Base-by-base conservation (phyloP, 2,797 vertebrate genomes). In the Ctenosaura bakeri region DNA sequence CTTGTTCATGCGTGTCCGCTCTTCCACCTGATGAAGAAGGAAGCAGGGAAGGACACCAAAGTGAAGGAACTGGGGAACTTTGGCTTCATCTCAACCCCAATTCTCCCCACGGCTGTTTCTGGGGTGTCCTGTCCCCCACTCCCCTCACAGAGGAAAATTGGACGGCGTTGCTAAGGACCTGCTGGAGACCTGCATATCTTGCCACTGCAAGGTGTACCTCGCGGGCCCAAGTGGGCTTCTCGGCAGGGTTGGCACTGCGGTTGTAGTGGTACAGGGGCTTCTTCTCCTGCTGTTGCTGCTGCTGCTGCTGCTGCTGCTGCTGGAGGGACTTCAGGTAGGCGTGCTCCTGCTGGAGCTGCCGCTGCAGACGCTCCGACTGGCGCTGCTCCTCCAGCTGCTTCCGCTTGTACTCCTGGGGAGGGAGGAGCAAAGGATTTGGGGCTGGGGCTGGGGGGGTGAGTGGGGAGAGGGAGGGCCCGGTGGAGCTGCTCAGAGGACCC, bases 331-430 rank as follows among this genome's bases (percentile, higher is more conserved):
- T 98, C 92, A 99, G 98, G 97, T 98, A 99, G 76, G 98, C 98
- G 6, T 99, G 98, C 88, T 99, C 98, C 97, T 99, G 98, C 97
- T 99, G 98, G 93, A 99, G 97, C 94, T 99, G 98, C 90, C 98
- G 97, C 97, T 99, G 98, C 88, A 99, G 97, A 7, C 98, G 97
- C 95, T 99, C 98, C 0, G 98, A 98, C 97, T 99, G 98, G 56
- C 98, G 97, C 97, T 99, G 98, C 92, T 99, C 98, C 96, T 99
- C 98, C 90, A 99, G 96, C 97, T 99, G 98, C 95, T 99, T 99
- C 88, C 98, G 98, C 95, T 99, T 99, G 93, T 99, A 99, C 94
- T 99, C 98, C 98, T 99, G 95, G 20, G 18, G 22, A 12, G 52
- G 64, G 35, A 1, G 29, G 42, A 46, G 35, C 64, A 66, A 22